A percentile compares a stretch with the other conserved stretches of the same genome.
Conservation (phyloP, 2,797 vertebrate genomes). For the Molossus molossus region DNA sequence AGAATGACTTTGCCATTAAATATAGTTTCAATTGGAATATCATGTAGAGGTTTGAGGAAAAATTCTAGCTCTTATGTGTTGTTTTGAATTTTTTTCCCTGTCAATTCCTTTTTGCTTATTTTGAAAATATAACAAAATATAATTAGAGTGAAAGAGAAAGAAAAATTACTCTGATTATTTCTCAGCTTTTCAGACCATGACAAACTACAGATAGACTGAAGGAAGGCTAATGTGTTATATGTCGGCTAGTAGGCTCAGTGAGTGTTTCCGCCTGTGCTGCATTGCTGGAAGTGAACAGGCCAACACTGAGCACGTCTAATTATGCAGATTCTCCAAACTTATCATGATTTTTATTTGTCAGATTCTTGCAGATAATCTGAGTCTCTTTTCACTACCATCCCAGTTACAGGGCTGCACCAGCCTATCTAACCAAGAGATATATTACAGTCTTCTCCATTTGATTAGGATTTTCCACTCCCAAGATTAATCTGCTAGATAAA, state of each 20-base stretch:
- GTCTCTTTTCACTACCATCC: not conserved
- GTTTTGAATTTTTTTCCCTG: not conserved
- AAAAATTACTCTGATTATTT: slow-evolving; percentile 25
- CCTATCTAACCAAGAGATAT: slow-evolving; percentile 58
- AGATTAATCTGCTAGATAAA: slow-evolving; percentile 80
- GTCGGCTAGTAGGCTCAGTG: not conserved
- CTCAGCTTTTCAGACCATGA: not conserved
- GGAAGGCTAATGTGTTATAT: not conserved
- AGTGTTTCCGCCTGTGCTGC: not conserved
- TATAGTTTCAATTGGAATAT: not conserved
- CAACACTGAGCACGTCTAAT: slow-evolving; percentile 59
- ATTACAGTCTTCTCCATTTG: slow-evolving; percentile 51
- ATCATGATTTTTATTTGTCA: slow-evolving; percentile 30
- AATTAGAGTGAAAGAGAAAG: slow-evolving; percentile 57
- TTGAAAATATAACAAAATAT: slow-evolving; percentile 51
- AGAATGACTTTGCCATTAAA: not conserved
- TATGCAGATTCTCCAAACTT: slow-evolving; percentile 51
- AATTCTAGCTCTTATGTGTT: not conserved
- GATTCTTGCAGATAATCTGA: not conserved
- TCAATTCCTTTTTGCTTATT: slow-evolving; percentile 6
- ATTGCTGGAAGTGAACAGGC: not conserved
- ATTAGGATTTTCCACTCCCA: slow-evolving; percentile 67
- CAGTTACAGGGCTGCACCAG: not conserved
- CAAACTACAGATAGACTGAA: not conserved
- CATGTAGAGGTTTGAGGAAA: not conserved